phyloP scores from a whole-genome alignment of 2,888 invertebrate species.

The Polyploca ridens region DNA sequence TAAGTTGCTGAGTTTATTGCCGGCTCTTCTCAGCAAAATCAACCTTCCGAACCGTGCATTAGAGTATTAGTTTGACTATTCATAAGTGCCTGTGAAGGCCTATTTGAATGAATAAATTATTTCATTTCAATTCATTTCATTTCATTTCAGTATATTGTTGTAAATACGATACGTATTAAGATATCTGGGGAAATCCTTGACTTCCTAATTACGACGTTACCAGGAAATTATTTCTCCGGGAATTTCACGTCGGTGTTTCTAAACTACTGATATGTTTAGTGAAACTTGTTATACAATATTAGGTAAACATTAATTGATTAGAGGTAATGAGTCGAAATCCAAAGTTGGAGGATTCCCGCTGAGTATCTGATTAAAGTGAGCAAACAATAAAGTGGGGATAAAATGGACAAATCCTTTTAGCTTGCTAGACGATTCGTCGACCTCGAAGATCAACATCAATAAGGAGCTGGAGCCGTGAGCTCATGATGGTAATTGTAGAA shows the following conservation, averaged over 20 bases:
- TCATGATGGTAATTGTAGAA: background rate
- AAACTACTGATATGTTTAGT: background rate
- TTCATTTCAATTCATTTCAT: too few species aligned
- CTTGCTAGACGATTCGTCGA: conserved; percentile 38
- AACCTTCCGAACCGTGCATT: too few species aligned
- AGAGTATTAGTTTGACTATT: too few species aligned
- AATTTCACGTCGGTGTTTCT: background rate
- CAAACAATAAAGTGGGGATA: conserved; percentile 63
- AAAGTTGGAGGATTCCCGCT: conserved; percentile 30
- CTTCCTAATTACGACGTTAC: background rate
- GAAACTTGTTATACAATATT: background rate
- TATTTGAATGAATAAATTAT: too few species aligned
- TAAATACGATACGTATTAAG: background rate
- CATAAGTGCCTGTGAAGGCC: too few species aligned
- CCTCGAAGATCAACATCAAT: conserved; percentile 47
- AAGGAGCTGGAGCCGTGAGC: conserved; percentile 30
- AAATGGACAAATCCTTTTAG: conserved; percentile 55
- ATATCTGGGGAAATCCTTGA: background rate
- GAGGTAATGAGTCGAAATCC: conserved; percentile 41
- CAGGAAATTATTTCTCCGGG: background rate
- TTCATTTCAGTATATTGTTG: too few species aligned
- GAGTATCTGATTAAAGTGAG: conserved; percentile 43
- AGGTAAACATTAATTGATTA: background rate
- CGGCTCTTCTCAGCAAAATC: too few species aligned
- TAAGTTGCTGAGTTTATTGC: too few species aligned